Evolutionary conservation across 2,113 vertebrate genomes (phyloP).

Genomic region (Bos indicus): DNA sequence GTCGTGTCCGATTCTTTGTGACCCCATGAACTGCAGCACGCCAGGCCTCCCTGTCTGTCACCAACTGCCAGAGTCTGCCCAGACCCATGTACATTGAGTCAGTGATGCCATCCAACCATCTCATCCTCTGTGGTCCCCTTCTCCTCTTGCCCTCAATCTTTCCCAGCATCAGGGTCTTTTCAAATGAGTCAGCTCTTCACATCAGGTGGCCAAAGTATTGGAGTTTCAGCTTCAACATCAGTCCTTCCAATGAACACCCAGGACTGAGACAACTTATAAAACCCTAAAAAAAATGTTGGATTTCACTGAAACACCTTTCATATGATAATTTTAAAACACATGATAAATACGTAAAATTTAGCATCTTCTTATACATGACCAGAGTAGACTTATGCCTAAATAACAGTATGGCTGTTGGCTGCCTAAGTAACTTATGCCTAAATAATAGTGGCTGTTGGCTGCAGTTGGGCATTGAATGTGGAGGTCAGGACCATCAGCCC

Average conservation of each 20-base stretch:
- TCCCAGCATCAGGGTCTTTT: neutral
- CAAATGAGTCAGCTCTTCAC: neutral
- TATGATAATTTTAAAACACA: neutral
- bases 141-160: neutral
- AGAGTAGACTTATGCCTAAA: neutral
- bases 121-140: neutral
- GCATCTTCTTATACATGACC: neutral
- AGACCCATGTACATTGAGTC: neutral
- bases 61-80: neutral
- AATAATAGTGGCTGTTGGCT: neutral
- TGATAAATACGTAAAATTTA: neutral
- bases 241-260: neutral
- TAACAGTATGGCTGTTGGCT: neutral
- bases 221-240: neutral
- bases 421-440: neutral
- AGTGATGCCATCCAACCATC: neutral
- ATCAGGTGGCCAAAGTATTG: neutral
- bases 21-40: accelerated
- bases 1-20: neutral
- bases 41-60: neutral
- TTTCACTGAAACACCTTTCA: neutral
- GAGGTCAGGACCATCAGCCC: neutral
- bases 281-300: neutral
- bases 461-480: neutral
- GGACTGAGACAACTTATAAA: neutral